Conservation (phyloP, 2,113 vertebrate species). For the Gallinago jamesoni region DNA sequence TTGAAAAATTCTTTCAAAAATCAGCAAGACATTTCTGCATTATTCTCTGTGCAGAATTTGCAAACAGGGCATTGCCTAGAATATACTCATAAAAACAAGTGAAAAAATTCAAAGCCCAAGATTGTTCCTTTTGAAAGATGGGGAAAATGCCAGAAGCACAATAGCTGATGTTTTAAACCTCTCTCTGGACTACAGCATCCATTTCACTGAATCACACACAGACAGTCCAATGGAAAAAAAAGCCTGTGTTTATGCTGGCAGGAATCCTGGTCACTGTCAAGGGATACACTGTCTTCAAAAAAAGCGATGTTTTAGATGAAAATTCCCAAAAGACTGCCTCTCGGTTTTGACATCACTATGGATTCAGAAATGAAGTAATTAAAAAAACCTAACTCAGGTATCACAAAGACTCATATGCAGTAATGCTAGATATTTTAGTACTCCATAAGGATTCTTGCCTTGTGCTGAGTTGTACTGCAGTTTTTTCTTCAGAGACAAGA, state of each 20-base stretch:
- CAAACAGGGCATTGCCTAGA: neutral
- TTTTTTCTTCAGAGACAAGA: neutral
- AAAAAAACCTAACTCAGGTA: neutral
- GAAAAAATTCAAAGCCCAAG: neutral
- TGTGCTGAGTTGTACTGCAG: neutral
- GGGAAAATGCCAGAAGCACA: neutral
- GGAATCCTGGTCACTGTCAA: neutral
- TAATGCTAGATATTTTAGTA: neutral
- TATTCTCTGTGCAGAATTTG: constrained; percentile 26
- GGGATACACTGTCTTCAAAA: neutral
- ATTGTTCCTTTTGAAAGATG: constrained; percentile 13
- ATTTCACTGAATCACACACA: constrained; percentile 12
- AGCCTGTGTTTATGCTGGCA: neutral
- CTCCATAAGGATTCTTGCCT: neutral
- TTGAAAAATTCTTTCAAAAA: constrained; percentile 17
- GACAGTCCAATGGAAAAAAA: neutral
- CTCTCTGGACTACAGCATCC: neutral
- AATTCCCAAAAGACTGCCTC: neutral
- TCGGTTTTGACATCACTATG: neutral
- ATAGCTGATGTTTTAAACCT: neutral
- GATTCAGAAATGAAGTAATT: neutral
- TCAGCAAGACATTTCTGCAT: neutral
- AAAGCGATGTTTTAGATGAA: neutral
- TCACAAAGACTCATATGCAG: neutral
- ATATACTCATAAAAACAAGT: neutral